Evolutionary conservation across 1,140 invertebrate species (phyloP).

Genomic region (Globodera rostochiensis): DNA sequence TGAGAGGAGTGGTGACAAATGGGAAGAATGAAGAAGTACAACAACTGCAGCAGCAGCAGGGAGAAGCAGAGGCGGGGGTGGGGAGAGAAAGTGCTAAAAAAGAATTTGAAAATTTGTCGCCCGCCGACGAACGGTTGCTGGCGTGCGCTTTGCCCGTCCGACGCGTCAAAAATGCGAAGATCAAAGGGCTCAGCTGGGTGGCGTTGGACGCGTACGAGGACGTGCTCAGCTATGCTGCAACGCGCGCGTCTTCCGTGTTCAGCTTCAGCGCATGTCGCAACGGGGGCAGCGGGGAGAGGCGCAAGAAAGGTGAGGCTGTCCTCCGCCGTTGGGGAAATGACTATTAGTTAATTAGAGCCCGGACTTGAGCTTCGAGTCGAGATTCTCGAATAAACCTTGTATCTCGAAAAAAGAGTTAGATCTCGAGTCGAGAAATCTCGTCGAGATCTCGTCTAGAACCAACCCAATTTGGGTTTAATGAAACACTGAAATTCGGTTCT

Average conservation of each 20-base stretch:
- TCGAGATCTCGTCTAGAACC: too few species aligned
- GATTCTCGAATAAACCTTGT: too few species aligned
- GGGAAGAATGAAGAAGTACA: too few species aligned
- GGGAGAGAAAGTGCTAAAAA: too few species aligned
- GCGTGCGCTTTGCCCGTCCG: conserved; percentile 6
- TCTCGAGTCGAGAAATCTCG: too few species aligned
- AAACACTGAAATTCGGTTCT: too few species aligned
- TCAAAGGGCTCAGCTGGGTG: conserved; percentile 16
- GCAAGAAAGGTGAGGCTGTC: background rate
- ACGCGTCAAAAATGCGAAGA: conserved; percentile 28
- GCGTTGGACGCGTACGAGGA: conserved; percentile 24
- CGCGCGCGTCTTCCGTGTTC: background rate
- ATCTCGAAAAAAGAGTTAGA: too few species aligned
- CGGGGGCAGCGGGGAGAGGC: background rate
- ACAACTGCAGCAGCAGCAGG: too few species aligned
- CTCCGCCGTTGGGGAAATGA: background rate
- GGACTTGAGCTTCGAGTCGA: background rate
- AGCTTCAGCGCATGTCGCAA: background rate
- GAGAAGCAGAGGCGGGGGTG: too few species aligned
- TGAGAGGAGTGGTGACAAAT: too few species aligned
- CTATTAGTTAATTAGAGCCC: background rate
- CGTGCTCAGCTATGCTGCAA: conserved; percentile 25
- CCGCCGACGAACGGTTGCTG: background rate
- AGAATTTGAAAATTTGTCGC: too few species aligned
- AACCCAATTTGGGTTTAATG: too few species aligned